Evolutionary conservation across 2,113 vertebrate genomes (phyloP), one percentile per base, ranked within the genome.

Genomic region (Pantherophis guttatus): DNA sequence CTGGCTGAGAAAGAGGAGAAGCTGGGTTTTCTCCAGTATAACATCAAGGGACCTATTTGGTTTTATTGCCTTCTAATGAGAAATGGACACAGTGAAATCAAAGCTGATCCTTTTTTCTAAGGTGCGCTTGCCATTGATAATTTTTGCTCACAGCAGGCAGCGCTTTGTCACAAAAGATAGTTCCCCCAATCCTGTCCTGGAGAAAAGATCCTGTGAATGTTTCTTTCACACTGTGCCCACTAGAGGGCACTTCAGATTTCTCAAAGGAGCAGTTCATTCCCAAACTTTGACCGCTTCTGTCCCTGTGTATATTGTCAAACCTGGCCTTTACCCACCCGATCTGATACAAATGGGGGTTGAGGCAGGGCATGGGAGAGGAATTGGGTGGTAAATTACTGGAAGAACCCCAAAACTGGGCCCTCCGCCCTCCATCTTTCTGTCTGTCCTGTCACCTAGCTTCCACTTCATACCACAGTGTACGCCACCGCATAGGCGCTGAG

Each of bases 401-500:
- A 44, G 17, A 21, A 39, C n/a, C 13, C 2, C 21, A 23, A 3
- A 62, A 17, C 85, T 19, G 21, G 6, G 1, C 5, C 1, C 91
- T 90, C n/a, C 3, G 12, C 9, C 57, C 89, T 17, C 23, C 88
- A 13, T 12, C 59, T 52, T 53, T 15, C 1, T 8, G 15, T 1
- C 92, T 85, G 44, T 13, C 0, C 19, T 29, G 33, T 53, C 5
- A 88, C 29, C 26, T 3, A 13, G 8, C 19, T 17, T 8, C 19
- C 12, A 3, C 15, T 21, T 15, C 98, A 95, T 97, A 99, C 99
- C 97, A 98, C 98, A 2, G 98, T 98, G 95, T 99, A 99, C 90
- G 98, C 95, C 1, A 98, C 98, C 0, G 98, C 97, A 55, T 98
- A 99, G 86, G 98, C 96, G 21, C 98, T 98, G 93, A 99, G 98